These are phyloP conservation scores for Ataeniobius toweri DNA, from an alignment of 2,797 vertebrate genomes.

Conservation along the genomic window DNA sequence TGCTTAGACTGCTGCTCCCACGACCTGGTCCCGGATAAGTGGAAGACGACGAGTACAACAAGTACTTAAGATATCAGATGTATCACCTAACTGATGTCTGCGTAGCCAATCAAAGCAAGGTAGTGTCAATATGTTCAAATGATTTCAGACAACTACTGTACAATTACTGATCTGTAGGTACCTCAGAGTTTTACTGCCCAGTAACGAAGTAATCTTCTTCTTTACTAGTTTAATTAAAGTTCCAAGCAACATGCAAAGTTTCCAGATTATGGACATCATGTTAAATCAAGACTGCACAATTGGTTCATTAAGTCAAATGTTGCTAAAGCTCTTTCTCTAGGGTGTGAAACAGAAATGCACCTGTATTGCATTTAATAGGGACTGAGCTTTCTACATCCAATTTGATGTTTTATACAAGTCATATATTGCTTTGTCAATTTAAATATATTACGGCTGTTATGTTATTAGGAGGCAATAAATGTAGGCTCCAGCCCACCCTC, in stretches of 20 bases:
- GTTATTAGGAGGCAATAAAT: not conserved
- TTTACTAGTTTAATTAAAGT: not conserved
- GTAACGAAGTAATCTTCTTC: not conserved
- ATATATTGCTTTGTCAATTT: not conserved
- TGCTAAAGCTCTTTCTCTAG: not conserved
- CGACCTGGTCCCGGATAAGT: too few species aligned
- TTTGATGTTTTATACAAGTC: constrained; percentile 5
- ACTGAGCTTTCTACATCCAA: not conserved
- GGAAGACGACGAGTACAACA: too few species aligned
- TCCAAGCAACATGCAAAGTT: not conserved
- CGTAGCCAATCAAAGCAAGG: not conserved
- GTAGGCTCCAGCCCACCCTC: not conserved
- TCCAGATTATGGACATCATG: not conserved
- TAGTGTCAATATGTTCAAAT: not conserved
- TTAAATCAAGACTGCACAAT: too few species aligned
- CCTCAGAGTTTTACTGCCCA: not conserved
- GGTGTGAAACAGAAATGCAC: not conserved
- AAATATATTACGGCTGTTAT: constrained; percentile 21
- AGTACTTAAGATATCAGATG: not conserved
- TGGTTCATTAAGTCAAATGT: not conserved
- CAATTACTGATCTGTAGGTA: not conserved
- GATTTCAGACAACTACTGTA: not conserved
- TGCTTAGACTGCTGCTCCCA: too few species aligned
- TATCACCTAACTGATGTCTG: not conserved
- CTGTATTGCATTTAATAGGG: not conserved